Evolutionary conservation across 1,140 invertebrate species (phyloP).

Genomic region (Patella vulgata): DNA sequence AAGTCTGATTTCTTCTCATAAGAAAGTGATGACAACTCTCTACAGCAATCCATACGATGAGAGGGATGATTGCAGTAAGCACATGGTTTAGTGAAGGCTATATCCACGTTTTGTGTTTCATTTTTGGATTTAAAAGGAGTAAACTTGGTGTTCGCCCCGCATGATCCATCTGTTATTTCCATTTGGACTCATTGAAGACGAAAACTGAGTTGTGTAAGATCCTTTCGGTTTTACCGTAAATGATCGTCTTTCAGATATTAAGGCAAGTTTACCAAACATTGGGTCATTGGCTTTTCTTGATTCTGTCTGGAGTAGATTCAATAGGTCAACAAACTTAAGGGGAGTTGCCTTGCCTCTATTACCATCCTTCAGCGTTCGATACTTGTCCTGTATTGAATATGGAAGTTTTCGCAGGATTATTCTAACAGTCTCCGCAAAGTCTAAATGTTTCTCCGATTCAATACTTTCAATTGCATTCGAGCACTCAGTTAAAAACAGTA

Average conservation of each 20-base stretch:
- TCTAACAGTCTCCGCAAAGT: conserved; percentile 2
- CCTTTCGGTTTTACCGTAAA: not conserved
- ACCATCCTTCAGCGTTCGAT: not conserved
- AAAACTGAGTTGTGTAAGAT: too few relatives aligned
- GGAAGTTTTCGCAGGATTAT: conserved; percentile 2
- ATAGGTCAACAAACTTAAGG: conserved; percentile 5
- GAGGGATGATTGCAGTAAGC: not conserved
- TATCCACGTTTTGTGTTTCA: not conserved
- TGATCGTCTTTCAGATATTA: too few relatives aligned
- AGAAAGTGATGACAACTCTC: not conserved
- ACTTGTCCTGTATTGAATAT: conserved; percentile 4
- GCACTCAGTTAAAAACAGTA: conserved; percentile 7
- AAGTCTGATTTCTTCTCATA: not conserved
- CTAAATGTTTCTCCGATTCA: conserved; percentile 1
- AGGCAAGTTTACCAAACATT: not conserved
- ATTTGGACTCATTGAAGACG: too few relatives aligned
- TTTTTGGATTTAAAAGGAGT: not conserved
- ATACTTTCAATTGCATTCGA: not conserved
- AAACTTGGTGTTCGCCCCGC: not conserved
- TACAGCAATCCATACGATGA: not conserved
- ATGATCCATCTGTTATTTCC: not conserved
- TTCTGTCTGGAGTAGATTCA: conserved; percentile 5
- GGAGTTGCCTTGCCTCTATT: not conserved
- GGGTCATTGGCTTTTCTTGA: conserved; percentile 9
- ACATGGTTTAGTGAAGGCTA: not conserved